A percentile compares a stretch with the other conserved stretches of the same genome.
These are phyloP conservation scores for Lophotriccus pileatus DNA, from an alignment of 2,797 vertebrate species.

Conservation along the genomic window DNA sequence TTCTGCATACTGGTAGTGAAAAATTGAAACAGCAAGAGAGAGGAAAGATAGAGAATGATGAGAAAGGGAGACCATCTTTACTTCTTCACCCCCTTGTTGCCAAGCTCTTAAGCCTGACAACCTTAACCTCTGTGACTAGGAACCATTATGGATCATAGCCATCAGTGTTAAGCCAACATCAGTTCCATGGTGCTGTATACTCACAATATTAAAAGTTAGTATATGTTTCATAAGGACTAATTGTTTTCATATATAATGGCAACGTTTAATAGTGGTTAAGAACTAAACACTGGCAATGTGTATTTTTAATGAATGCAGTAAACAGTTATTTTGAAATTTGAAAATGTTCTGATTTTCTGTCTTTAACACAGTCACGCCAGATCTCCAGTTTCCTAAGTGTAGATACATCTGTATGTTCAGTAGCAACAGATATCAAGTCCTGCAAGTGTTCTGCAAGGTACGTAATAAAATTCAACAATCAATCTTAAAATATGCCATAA, in stretches of 20 bases:
- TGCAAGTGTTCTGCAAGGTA: not conserved
- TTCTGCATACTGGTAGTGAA: no score
- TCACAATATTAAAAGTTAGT: not conserved
- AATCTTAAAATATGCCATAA: not conserved
- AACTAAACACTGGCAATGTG: not conserved
- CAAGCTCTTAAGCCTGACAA: not conserved
- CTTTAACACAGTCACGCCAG: not conserved
- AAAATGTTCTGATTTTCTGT: not conserved
- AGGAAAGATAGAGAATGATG: not conserved
- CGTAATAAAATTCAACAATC: not conserved
- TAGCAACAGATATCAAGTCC: not conserved
- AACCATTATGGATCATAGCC: not conserved
- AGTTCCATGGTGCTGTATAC: not conserved
- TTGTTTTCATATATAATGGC: not conserved
- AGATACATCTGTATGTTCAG: not conserved
- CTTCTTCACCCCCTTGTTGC: not conserved
- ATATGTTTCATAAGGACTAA: not conserved
- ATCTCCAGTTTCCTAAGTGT: not conserved
- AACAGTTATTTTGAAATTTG: not conserved
- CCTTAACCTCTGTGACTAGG: not conserved
- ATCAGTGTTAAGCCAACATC: not conserved
- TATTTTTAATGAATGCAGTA: not conserved
- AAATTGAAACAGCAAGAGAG: not conserved
- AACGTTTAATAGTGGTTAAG: not conserved
- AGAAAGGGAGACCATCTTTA: not conserved